Evolutionary conservation across 2,797 vertebrate genomes (phyloP).

Genomic region (Megaceryle alcyon): DNA sequence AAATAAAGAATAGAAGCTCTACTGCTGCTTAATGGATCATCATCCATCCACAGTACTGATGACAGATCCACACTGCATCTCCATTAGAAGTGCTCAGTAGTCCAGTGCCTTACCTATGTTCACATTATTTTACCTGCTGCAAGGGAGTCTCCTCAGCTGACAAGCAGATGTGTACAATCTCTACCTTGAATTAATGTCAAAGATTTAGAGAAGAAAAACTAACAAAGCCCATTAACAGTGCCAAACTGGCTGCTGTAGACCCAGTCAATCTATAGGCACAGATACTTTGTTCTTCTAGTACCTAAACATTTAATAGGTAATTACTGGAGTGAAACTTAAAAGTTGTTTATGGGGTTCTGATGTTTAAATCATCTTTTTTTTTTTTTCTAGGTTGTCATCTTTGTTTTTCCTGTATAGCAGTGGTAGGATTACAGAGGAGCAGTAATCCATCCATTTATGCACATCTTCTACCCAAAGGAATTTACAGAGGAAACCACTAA

Average conservation of each 20-base stretch:
- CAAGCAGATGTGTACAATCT: neutral
- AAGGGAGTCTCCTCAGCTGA: neutral
- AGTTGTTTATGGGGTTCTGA: neutral
- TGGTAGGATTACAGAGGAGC: neutral
- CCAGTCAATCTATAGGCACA: neutral
- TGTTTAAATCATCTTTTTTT: neutral
- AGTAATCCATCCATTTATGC: neutral
- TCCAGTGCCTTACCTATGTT: neutral
- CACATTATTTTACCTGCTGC: neutral
- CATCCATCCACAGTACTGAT: neutral
- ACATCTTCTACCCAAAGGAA: neutral
- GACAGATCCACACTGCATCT: neutral
- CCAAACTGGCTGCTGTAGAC: neutral
- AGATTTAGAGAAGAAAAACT: neutral
- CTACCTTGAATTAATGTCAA: neutral
- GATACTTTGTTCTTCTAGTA: neutral
- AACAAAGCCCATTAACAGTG: neutral
- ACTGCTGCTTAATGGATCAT: neutral
- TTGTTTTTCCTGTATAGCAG: neutral
- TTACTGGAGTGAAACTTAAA: neutral
- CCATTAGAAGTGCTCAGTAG: neutral
- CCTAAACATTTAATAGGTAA: neutral
- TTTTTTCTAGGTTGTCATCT: neutral
- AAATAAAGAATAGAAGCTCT: neutral
- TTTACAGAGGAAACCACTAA: neutral